Conservation (phyloP, 2,113 vertebrate species). For the Rallus limicola region DNA sequence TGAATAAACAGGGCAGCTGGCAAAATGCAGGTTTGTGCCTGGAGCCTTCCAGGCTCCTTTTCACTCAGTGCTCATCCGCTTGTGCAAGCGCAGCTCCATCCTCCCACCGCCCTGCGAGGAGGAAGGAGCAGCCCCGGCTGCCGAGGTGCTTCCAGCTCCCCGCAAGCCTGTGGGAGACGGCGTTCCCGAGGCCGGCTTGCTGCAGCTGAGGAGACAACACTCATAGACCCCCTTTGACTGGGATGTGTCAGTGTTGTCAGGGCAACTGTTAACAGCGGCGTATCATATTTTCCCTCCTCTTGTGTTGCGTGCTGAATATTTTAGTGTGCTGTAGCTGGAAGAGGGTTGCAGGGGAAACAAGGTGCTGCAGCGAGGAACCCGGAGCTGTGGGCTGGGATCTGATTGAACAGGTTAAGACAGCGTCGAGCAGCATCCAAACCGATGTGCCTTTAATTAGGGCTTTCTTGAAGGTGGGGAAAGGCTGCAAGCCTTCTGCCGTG, state of each 20-base stretch:
- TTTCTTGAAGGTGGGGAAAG: slow-evolving; percentile 64
- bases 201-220: slow-evolving; percentile 42
- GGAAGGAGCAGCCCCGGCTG: slow-evolving; percentile 55
- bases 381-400: slow-evolving; percentile 44
- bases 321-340: slow-evolving; percentile 67
- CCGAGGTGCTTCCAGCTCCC: slow-evolving; percentile 18
- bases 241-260: slow-evolving; percentile 84
- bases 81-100: slow-evolving; percentile 43
- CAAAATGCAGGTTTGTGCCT: neutral
- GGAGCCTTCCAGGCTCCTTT: neutral
- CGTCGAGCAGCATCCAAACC: slow-evolving; percentile 31
- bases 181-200: slow-evolving; percentile 55
- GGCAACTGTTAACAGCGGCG: slow-evolving; percentile 79
- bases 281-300: slow-evolving; percentile 78
- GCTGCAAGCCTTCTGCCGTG: slow-evolving; percentile 49
- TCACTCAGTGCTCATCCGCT: neutral
- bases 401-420: slow-evolving; percentile 57
- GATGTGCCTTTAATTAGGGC: slow-evolving; percentile 67
- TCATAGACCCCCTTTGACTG: slow-evolving; percentile 63
- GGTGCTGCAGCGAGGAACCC: slow-evolving; percentile 46
- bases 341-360: slow-evolving; percentile 12
- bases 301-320: slow-evolving; percentile 81
- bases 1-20: neutral
- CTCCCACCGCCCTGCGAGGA: slow-evolving; percentile 43
- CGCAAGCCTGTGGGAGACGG: slow-evolving; percentile 21